Percentiles rank a stretch among this genome's conserved stretches.
These are phyloP conservation scores for Lepilemur septentrionalis DNA, from an alignment of 2,797 vertebrate species.

Conservation along the genomic window DNA sequence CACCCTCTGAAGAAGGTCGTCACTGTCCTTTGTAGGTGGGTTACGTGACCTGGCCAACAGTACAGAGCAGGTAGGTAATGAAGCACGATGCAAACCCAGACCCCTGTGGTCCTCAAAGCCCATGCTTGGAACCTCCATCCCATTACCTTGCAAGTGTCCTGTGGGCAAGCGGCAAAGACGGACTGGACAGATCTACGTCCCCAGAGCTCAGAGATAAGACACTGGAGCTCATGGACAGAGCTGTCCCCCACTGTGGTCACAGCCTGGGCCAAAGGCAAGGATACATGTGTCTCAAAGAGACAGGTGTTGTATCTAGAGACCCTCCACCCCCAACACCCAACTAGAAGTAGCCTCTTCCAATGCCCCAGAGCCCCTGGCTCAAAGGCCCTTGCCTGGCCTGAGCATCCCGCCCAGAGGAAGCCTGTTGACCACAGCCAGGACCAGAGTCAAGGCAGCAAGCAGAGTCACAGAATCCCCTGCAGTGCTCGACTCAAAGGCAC, in stretches of 20 bases:
- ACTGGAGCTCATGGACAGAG: accelerated
- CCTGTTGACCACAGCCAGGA: neutral
- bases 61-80: neutral
- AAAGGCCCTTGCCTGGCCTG: neutral
- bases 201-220: neutral
- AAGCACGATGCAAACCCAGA: neutral
- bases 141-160: accelerated
- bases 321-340: accelerated
- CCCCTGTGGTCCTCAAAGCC: neutral
- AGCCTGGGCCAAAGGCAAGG: neutral
- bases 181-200: neutral
- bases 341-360: neutral
- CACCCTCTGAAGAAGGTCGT: neutral
- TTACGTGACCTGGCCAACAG: neutral
- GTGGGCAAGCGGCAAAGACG: neutral
- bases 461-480: neutral
- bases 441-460: accelerated
- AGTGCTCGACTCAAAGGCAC: neutral
- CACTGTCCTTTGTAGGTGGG: no score
- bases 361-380: neutral
- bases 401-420: neutral
- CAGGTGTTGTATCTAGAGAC: neutral
- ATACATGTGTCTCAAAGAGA: neutral
- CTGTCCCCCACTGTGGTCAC: neutral
- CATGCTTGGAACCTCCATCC: neutral